Conservation (phyloP, 2,797 vertebrate genomes). For the Lutjanus campechanus region DNA sequence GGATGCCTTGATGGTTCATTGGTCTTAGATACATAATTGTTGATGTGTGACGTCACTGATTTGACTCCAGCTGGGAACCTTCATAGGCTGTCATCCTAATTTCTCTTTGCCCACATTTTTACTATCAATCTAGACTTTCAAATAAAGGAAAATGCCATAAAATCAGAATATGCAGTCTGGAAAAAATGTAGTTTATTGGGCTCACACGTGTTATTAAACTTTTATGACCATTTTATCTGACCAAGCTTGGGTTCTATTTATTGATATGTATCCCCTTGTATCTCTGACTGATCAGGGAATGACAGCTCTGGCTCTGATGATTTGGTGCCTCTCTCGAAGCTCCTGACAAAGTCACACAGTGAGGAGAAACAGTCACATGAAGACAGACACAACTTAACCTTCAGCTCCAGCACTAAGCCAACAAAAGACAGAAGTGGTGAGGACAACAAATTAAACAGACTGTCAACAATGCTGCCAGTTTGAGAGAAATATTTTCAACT, state of each 20-base stretch:
- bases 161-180: too few species aligned
- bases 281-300: constrained; percentile 42
- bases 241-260: not conserved
- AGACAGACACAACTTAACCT: constrained; percentile 10
- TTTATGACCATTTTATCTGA: not conserved
- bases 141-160: too few species aligned
- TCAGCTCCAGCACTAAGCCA: constrained; percentile 14
- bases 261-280: not conserved
- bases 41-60: too few species aligned
- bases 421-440: constrained; percentile 45
- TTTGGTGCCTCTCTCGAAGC: constrained; percentile 52
- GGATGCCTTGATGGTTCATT: not conserved
- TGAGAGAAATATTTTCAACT: not conserved
- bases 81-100: not conserved
- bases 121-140: not conserved
- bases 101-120: too few species aligned
- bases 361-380: constrained; percentile 34
- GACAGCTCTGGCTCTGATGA: constrained; percentile 59
- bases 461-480: not conserved
- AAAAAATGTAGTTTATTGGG: too few species aligned
- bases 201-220: not conserved
- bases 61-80: not conserved
- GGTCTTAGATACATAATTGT: too few species aligned
- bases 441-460: not conserved
- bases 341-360: constrained; percentile 22